These are phyloP conservation scores for Drosophila pseudoobscura DNA, from an alignment of 1,140 invertebrate genomes.

Conservation along the genomic window DNA sequence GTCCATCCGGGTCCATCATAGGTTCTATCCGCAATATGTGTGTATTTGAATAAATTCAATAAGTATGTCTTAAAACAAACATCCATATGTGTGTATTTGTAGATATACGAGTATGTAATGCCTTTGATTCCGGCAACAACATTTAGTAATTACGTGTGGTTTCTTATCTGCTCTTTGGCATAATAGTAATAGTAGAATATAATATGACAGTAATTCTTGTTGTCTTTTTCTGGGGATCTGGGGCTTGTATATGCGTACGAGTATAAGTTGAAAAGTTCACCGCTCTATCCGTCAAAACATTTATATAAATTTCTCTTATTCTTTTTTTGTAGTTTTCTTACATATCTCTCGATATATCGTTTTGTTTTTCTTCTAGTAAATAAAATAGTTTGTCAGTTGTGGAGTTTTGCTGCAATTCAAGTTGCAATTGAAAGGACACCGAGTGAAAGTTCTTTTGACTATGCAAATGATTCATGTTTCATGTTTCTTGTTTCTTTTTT, in stretches of 20 bases:
- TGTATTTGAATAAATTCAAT: constrained; percentile 80
- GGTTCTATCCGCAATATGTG: constrained; percentile 65
- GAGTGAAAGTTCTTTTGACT: constrained; percentile 72
- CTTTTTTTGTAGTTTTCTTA: constrained; percentile 35
- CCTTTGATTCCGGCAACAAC: constrained; percentile 58
- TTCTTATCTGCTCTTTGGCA: constrained; percentile 41
- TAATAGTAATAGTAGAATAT: constrained; percentile 44
- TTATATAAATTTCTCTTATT: constrained; percentile 50
- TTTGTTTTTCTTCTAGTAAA: constrained; percentile 30
- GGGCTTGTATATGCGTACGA: constrained; percentile 28
- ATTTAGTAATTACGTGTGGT: constrained; percentile 34
- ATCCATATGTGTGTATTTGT: constrained; percentile 37
- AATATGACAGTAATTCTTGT: constrained; percentile 41
- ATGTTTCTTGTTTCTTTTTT: constrained; percentile 26
- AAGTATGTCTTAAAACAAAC: constrained; percentile 67
- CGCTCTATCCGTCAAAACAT: constrained; percentile 71
- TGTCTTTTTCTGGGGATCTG: neutral
- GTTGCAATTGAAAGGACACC: constrained; percentile 71
- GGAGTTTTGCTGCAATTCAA: constrained; percentile 49
- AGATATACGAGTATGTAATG: constrained; percentile 50
- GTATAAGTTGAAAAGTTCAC: constrained; percentile 67
- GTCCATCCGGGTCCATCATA: constrained; percentile 1
- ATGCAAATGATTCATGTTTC: constrained; percentile 56
- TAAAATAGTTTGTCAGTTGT: constrained; percentile 67
- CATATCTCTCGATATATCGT: constrained; percentile 31